Conservation (phyloP, 2,888 invertebrate species). For the Melangyna quadrimaculata region DNA sequence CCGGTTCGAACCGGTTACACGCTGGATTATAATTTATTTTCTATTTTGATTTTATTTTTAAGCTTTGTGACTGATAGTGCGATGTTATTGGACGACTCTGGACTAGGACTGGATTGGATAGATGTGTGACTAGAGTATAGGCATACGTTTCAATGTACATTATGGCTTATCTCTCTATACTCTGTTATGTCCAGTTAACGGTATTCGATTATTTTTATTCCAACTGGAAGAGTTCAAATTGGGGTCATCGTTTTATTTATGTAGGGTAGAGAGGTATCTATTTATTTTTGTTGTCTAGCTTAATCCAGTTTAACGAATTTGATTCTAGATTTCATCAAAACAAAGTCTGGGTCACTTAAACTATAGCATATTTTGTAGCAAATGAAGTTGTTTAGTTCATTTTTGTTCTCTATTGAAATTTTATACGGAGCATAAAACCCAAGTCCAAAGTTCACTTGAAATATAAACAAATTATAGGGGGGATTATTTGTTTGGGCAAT, state of each 20-base stretch:
- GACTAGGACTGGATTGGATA: slow-evolving; percentile 40
- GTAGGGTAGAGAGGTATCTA: background rate
- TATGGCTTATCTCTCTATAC: slow-evolving; percentile 37
- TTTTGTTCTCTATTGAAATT: background rate
- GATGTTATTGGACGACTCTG: slow-evolving; percentile 52
- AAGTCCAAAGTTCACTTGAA: too few relatives aligned
- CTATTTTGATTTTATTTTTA: slow-evolving; percentile 48
- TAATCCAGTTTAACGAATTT: slow-evolving; percentile 61
- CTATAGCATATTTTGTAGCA: background rate
- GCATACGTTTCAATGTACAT: background rate
- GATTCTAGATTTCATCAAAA: slow-evolving; percentile 49
- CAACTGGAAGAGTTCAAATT: slow-evolving; percentile 50
- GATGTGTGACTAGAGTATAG: slow-evolving; percentile 14
- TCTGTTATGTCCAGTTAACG: slow-evolving; percentile 49
- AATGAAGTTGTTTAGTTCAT: background rate
- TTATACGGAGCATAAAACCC: too few relatives aligned
- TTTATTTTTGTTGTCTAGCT: background rate
- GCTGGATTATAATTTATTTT: slow-evolving; percentile 42
- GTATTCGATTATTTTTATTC: slow-evolving; percentile 19
- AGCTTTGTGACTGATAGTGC: slow-evolving; percentile 17
- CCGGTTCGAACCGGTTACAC: slow-evolving; percentile 31
- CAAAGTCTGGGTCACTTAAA: slow-evolving; percentile 1
- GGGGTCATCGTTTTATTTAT: slow-evolving; percentile 55
- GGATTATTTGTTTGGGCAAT: too few relatives aligned
- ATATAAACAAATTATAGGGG: too few relatives aligned